Conservation (phyloP, 2,113 vertebrate genomes). For the Chunga burmeisteri region DNA sequence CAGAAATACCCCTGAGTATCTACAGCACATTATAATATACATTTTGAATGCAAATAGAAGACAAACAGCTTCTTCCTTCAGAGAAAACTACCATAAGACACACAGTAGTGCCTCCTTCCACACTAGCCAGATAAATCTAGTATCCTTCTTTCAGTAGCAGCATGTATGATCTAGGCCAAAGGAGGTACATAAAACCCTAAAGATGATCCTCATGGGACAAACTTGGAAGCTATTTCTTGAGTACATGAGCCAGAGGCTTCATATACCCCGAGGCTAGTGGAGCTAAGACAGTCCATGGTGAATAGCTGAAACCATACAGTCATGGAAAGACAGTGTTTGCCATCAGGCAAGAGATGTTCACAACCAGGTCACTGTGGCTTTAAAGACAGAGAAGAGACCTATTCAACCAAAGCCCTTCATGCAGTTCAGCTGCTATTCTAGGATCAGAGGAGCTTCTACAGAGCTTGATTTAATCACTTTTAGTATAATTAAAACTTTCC, state of each 20-base stretch:
- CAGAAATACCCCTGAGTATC: not conserved
- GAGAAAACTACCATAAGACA: fast-evolving
- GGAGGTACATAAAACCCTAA: not conserved
- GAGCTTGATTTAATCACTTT: not conserved
- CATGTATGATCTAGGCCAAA: not conserved
- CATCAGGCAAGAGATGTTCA: not conserved
- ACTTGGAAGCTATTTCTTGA: not conserved
- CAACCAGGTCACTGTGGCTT: not conserved
- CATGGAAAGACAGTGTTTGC: not conserved
- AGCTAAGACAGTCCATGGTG: not conserved
- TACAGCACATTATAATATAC: not conserved
- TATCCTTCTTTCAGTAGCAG: not conserved
- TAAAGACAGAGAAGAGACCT: not conserved
- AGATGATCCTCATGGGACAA: not conserved
- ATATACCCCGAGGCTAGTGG: not conserved
- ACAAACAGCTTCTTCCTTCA: not conserved
- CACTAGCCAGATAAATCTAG: not conserved
- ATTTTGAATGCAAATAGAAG: not conserved
- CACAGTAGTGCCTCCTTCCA: not conserved
- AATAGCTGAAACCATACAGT: not conserved
- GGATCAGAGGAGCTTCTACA: not conserved
- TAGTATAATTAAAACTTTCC: not conserved
- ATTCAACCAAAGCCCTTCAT: not conserved
- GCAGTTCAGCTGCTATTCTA: not conserved
- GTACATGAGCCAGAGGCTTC: not conserved